These are phyloP conservation scores for Danionella cerebrum DNA, from an alignment of 2,113 vertebrate genomes.

Conservation along the genomic window DNA sequence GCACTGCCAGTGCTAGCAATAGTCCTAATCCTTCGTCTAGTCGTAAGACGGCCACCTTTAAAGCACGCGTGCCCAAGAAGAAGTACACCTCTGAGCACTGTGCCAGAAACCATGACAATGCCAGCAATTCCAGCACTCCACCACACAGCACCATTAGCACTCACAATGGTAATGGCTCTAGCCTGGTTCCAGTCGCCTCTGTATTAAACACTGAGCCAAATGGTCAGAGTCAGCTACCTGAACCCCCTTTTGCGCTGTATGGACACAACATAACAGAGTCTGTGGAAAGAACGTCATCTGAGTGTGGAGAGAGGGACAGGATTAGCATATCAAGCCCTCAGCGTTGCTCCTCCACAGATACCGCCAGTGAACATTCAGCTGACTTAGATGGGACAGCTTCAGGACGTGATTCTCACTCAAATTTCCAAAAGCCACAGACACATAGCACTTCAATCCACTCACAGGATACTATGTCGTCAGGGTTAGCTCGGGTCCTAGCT, in stretches of 20 bases:
- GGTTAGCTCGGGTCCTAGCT: slow-evolving; percentile 62
- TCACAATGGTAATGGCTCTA: slow-evolving; percentile 21
- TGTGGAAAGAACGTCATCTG: slow-evolving; percentile 37
- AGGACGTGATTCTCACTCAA: slow-evolving; percentile 1
- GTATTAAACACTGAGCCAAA: background rate
- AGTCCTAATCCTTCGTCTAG: slow-evolving; percentile 70
- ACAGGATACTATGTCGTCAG: slow-evolving; percentile 45
- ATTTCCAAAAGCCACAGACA: slow-evolving; percentile 14
- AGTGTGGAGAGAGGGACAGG: slow-evolving; percentile 40
- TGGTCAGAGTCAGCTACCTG: slow-evolving; percentile 24
- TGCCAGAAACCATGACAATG: slow-evolving; percentile 55
- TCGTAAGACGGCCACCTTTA: slow-evolving; percentile 85
- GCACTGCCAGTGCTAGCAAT: slow-evolving; percentile 62
- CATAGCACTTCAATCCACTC: background rate
- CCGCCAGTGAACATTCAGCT: slow-evolving; percentile 82
- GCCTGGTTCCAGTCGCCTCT: slow-evolving; percentile 25
- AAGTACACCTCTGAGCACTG: slow-evolving; percentile 80
- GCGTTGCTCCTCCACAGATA: slow-evolving; percentile 85
- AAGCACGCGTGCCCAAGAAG: slow-evolving; percentile 81
- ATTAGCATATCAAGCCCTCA: slow-evolving; percentile 51
- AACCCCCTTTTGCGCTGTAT: slow-evolving; percentile 45
- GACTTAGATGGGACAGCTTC: slow-evolving; percentile 65
- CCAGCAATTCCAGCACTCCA: slow-evolving; percentile 40
- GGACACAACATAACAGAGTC: slow-evolving; percentile 43
- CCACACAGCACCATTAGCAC: slow-evolving; percentile 34